Evolutionary conservation across 2,113 vertebrate species (phyloP), one percentile per base, ranked within the genome.

Genomic region (Chitala chitala): DNA sequence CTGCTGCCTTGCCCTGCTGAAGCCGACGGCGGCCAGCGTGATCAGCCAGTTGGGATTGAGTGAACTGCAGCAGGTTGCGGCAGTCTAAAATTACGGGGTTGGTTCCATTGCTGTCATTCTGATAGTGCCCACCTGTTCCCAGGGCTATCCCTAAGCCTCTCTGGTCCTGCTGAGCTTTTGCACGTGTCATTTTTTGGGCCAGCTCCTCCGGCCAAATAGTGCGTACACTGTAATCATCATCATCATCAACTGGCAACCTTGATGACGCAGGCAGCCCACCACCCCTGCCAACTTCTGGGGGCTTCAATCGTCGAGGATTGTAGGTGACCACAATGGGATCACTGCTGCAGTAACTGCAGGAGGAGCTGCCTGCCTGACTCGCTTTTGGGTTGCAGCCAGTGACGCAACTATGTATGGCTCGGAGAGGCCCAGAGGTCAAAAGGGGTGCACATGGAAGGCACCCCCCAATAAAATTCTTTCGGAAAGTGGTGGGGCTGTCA

Each of bases 281-380:
- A 74, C 81, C 78, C 73, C 81, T 80, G 82, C 69, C 58, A 51
- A 76, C 81, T 74, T 80, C 85, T 1, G 88, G 88, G 10, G 85
- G 86, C 63, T 90, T 87, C 9, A 84, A 80, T 59, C 85, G 78
- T 59, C 84, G 88, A 54, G 92, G 91, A 77, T 93, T 91, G 73
- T 85, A 92, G 40, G 91, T 92, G 63, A 94, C 92, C 44, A 94
- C 92, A 42, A 94, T 94, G 61, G 93, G 93, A 79, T 94, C 93
- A 40, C 93, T 93, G 86, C 92, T 93, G 81, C 92, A 93, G 82
- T 92, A 93, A 80, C 92, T 93, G 82, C 92, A 94, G 76, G 89
- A 90, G 54, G 92, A 94, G 74, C 92, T 92, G 56, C 88, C 89
- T 0, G 91, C 87, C 78, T 91, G 90, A 59, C 89, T 88, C 33